Evolutionary conservation across 2,888 invertebrate species (phyloP), one percentile per base, ranked within the genome.

Genomic region (Drosophila formosana): DNA sequence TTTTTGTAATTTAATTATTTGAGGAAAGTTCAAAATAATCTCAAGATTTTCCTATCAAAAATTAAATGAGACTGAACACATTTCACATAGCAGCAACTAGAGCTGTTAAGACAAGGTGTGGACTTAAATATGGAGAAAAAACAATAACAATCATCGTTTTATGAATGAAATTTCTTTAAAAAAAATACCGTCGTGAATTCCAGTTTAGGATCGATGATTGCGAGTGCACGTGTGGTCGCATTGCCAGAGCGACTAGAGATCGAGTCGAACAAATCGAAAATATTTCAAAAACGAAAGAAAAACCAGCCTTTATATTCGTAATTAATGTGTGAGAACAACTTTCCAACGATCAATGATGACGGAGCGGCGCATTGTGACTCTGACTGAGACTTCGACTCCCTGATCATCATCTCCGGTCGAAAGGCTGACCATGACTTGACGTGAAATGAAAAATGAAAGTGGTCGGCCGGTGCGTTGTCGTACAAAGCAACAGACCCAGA

Each of bases 361-460:
- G 75, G 52, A 49, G 66, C 66, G 55, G 61, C 51, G 45, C 13
- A 32, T 53, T 60, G 49, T 37, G 39, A 18, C 45, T 46, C 51
- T 11, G 56, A 55, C n/a, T 56, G 64, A 51, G 68, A 56, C 57
- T 62, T 47, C 23, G 51, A n/a, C 37, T 47, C 75, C 64, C 25
- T 32, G 58, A 49, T 57, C 63, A 55, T 75, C 75, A 66, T 57
- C 62, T 63, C 50, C 57, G 60, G 68, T 51, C 51, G 47, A 52
- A 51, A 49, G 18, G 32, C 50, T 72, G 82, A 68, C 85, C 85
- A 75, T 87, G 82, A 84, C 78, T 80, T 58, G 79, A 84, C 82
- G 76, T 58, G 79, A 75, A 88, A 79, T 79, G 87, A 89, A 89
- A 89, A 89, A 89, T 89, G 90, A 89, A 89, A 89, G 90, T 89